Evolutionary conservation across 2,888 invertebrate species (phyloP).

Genomic region (Drosophila nigritarsus): DNA sequence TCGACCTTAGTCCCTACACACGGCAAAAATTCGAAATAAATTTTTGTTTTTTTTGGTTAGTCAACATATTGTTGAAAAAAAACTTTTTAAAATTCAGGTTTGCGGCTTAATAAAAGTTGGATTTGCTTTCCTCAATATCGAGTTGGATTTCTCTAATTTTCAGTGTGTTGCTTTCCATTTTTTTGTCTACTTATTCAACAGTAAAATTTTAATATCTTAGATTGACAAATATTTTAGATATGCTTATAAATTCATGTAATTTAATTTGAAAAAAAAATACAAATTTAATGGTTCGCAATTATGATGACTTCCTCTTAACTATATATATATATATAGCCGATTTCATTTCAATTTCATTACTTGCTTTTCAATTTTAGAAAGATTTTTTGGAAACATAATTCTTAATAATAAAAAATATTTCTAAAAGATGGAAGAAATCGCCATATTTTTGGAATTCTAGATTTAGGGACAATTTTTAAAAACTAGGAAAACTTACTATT

Average conservation of each 20-base stretch:
- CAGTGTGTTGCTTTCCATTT: too few species aligned
- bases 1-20: conserved; percentile 18
- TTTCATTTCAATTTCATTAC: too few species aligned
- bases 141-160: not conserved
- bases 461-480: not conserved
- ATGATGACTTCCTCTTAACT: not conserved
- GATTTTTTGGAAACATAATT: not conserved
- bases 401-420: not conserved
- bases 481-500: not conserved
- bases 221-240: too few species aligned
- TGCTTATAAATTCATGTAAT: too few species aligned
- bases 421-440: accelerated
- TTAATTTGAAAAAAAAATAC: too few species aligned
- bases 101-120: not conserved
- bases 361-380: not conserved
- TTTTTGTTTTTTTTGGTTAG: not conserved
- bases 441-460: not conserved
- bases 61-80: not conserved
- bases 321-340: too few species aligned
- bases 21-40: not conserved
- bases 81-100: not conserved
- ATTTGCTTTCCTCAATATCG: not conserved
- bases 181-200: too few species aligned
- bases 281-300: too few species aligned
- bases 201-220: too few species aligned